Evolutionary conservation across 1,140 invertebrate genomes (phyloP).

Genomic region (Drosophila gunungcola): DNA sequence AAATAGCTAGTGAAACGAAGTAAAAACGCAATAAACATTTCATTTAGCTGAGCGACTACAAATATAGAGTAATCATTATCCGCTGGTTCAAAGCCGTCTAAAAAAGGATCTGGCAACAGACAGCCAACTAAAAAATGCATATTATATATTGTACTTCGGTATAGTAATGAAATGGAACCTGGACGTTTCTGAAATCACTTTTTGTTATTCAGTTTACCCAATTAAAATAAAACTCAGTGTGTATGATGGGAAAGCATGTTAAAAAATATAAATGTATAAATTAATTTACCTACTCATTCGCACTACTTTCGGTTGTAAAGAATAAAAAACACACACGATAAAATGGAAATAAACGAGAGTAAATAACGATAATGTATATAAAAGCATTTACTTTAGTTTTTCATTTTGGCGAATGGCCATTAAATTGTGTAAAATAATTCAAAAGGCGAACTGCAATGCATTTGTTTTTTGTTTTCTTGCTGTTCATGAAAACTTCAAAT

Average conservation of each 20-base stretch:
- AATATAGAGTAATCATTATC: conserved; percentile 33
- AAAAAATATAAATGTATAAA: conserved; percentile 62
- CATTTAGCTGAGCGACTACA: conserved; percentile 32
- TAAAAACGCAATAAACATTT: conserved; percentile 21
- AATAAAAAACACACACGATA: conserved; percentile 48
- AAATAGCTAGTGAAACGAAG: conserved; percentile 10
- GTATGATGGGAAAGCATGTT: conserved; percentile 29
- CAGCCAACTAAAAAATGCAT: conserved; percentile 17
- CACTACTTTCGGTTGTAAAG: conserved; percentile 74
- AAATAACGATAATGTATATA: conserved; percentile 51
- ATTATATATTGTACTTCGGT: conserved; percentile 23
- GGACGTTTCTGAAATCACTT: conserved; percentile 54
- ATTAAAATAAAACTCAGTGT: conserved; percentile 65
- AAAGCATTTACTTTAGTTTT: conserved; percentile 35
- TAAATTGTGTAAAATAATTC: conserved; percentile 58
- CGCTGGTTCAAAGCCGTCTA: conserved; percentile 22
- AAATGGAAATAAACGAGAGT: conserved; percentile 44
- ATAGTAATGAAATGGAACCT: conserved; percentile 15
- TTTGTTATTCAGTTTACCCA: conserved; percentile 66
- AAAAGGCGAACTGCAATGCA: conserved; percentile 37
- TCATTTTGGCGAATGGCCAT: conserved; percentile 30
- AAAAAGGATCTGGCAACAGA: conserved; percentile 37
- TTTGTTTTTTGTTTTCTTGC: conserved; percentile 42
- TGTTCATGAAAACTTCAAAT: conserved; percentile 47
- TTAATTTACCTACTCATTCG: conserved; percentile 73